Conservation (phyloP, 2,797 vertebrate species). For the Paedocypris micromegethes region DNA sequence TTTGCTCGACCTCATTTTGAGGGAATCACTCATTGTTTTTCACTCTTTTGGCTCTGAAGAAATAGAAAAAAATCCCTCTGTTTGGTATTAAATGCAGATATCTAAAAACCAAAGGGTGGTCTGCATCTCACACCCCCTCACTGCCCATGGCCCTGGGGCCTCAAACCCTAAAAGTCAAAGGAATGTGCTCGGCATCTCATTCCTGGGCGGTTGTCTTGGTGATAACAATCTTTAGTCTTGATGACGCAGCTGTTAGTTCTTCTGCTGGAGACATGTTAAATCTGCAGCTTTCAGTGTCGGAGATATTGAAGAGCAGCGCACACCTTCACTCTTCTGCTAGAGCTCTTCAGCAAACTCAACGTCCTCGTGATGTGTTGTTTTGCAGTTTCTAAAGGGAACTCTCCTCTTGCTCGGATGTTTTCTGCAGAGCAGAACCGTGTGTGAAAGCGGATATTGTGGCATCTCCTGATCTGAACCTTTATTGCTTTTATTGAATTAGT, state of each 20-base stretch:
- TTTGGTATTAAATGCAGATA: constrained; percentile 9
- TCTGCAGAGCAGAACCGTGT: no score
- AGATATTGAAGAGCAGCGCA: no score
- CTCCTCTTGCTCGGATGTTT: no score
- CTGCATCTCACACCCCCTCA: constrained; percentile 28
- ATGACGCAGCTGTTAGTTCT: constrained; percentile 2
- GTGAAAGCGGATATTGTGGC: constrained; percentile 19
- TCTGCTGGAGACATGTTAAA: no score
- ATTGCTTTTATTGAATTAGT: constrained; percentile 18
- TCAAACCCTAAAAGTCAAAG: constrained; percentile 21
- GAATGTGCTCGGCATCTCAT: constrained; percentile 39
- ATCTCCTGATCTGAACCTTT: constrained; percentile 16
- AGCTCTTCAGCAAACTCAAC: no score
- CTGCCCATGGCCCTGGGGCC: constrained; percentile 24
- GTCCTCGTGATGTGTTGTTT: no score
- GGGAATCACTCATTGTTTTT: no score
- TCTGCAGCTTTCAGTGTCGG: no score
- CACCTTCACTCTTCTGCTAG: no score
- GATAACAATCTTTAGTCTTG: constrained; percentile 4
- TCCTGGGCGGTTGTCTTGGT: constrained; percentile 7
- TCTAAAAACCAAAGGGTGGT: background rate
- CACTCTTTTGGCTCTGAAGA: no score
- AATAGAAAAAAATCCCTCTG: background rate
- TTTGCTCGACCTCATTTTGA: background rate
- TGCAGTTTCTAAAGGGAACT: no score